Base-by-base conservation (phyloP, 2,113 vertebrate genomes). In the Scomber japonicus region DNA sequence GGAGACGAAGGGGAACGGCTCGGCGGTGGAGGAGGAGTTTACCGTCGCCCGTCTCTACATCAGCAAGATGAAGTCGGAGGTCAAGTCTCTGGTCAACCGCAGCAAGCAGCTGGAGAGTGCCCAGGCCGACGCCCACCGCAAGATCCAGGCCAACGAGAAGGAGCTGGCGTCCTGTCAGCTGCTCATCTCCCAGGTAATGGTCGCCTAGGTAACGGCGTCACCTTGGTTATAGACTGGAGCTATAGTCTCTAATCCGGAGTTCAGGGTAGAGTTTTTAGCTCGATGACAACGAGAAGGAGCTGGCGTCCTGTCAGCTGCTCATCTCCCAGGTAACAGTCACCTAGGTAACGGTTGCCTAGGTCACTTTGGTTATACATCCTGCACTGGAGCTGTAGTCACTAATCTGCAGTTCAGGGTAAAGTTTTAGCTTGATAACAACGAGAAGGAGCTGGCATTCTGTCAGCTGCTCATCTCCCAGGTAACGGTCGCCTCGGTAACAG, bases 51-150 rank as follows among this genome's bases (percentile, higher is more conserved):
- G 96, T 16, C 95, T 99, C 16, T 98, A 96, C 91, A 96, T 98
- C 92, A 97, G 96, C 87, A 97, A 97, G 93, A 97, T 98, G 96
- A 98, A 97, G 76, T 97, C 97, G 0, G 97, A 99, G 93, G 95
- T 98, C 68, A 98, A 98, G 87, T 97, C 97, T 0, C 91, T 99
- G 80, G 95, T 97, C 85, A 98, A 97, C 90, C 95, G 96, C 24
- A 96, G 96, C 94, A 97, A 97, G 75, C 97, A 97, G 93, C 82
- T 98, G 54, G 97, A 99, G 93, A 96, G 94, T 0, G 88, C 96
- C 14, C 96, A 98, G 94, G 91, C 95, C 16, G 96, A 98, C 65
- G 94, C 95, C 87, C 96, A 94, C 89, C 93, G 93, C 90, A 98
- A 98, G 93, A 98, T 99, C 93, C 97, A 96, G 0, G 96, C 96